phyloP scores from a whole-genome alignment of 2,113 vertebrate genomes.

The Microtus montanus region DNA sequence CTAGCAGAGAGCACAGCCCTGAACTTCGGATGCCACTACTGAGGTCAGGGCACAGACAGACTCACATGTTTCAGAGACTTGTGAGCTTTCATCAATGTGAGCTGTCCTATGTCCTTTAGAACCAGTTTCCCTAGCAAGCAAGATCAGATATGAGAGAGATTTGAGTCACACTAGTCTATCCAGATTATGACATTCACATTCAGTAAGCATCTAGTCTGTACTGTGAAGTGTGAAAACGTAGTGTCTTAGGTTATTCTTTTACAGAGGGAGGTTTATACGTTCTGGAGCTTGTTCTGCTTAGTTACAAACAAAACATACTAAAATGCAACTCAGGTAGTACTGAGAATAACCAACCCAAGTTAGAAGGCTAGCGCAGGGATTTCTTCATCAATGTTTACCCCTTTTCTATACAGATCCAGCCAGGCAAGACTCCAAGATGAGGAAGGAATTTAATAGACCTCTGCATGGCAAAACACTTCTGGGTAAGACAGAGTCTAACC shows the following conservation, averaged over 20 bases:
- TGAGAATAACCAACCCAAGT: neutral
- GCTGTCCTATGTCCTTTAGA: neutral
- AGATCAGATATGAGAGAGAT: neutral
- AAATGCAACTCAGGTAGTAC: neutral
- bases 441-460: neutral
- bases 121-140: neutral
- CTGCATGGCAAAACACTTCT: neutral
- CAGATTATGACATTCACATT: neutral
- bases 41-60: too few species aligned
- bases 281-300: conserved; percentile 20
- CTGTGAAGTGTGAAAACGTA: neutral
- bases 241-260: neutral
- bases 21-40: neutral
- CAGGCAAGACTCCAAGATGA: neutral
- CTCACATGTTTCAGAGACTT: neutral
- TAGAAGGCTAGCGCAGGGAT: neutral
- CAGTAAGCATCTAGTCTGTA: neutral
- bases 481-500: neutral
- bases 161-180: neutral
- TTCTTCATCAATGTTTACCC: neutral
- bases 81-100: neutral
- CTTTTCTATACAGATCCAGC: neutral
- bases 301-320: neutral
- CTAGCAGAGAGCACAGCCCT: neutral
- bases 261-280: neutral